These are phyloP conservation scores for Zaprionus camerounensis DNA, from an alignment of 1,140 invertebrate genomes.

Conservation along the genomic window DNA sequence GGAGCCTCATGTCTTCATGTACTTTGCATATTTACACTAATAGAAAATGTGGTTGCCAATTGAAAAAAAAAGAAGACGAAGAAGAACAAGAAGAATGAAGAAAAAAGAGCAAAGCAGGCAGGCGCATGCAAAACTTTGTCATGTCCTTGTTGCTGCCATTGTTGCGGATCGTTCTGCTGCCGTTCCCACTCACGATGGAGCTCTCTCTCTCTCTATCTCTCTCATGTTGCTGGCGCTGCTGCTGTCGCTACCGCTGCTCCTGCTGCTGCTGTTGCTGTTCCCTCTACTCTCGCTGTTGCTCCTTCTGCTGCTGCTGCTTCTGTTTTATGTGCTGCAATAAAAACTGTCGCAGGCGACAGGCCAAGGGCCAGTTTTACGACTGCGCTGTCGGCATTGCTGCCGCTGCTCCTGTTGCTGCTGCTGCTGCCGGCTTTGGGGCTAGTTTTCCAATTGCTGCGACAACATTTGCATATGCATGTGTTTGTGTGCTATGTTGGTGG, in stretches of 20 bases:
- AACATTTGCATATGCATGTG: constrained; percentile 61
- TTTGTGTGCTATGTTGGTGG: constrained; percentile 39
- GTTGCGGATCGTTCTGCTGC: constrained; percentile 23
- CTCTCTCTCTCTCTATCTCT: not conserved
- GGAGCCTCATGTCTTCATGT: constrained; percentile 82
- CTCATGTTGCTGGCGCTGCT: constrained; percentile 14
- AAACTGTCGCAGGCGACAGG: constrained; percentile 69
- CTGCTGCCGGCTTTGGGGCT: constrained; percentile 49
- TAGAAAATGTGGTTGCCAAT: constrained; percentile 81
- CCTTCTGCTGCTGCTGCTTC: constrained; percentile 47
- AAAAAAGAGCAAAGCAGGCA: not conserved
- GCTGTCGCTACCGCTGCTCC: constrained; percentile 28
- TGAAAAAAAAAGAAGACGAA: constrained; percentile 56
- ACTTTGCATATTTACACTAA: constrained; percentile 83
- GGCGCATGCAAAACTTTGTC: constrained; percentile 64
- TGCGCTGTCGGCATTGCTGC: constrained; percentile 36
- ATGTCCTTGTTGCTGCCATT: constrained; percentile 45
- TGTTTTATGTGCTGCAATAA: constrained; percentile 78
- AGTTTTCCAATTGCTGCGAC: constrained; percentile 71
- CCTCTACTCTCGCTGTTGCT: not conserved
- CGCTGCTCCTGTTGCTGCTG: constrained; percentile 34
- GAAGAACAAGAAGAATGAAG: not conserved
- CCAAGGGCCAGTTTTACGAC: constrained; percentile 70
- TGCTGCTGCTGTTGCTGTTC: constrained; percentile 24
- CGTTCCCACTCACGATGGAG: constrained; percentile 17